Percentiles rank a stretch among this genome's conserved stretches.
These are phyloP conservation scores for Aleadryas rufinucha DNA, from an alignment of 2,113 vertebrate species.

Conservation along the genomic window DNA sequence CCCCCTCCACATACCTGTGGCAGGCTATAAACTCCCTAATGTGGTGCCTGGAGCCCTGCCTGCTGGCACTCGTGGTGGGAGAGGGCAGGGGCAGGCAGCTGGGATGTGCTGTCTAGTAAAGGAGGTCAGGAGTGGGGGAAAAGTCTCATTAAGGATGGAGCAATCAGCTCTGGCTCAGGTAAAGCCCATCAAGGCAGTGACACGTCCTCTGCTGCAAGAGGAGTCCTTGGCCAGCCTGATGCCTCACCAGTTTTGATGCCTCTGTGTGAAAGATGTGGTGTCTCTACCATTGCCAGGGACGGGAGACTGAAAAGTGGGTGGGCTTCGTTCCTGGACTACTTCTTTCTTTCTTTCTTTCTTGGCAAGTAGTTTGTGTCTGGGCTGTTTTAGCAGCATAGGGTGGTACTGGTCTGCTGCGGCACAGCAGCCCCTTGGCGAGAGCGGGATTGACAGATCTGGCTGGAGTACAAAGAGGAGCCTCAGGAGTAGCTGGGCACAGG, in stretches of 20 bases:
- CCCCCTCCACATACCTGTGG: not conserved
- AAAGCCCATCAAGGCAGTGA: not conserved
- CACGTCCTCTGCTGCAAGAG: not conserved
- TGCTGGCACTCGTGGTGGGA: not conserved
- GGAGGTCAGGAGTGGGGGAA: not conserved
- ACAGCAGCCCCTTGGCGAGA: not conserved
- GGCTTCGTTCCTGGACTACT: not conserved
- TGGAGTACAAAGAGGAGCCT: constrained; percentile 28
- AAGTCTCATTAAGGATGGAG: not conserved
- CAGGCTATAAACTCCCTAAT: not conserved
- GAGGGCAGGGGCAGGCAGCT: not conserved
- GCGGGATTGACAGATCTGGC: constrained; percentile 12
- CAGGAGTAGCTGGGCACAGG: not conserved
- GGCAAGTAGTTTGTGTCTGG: not conserved
- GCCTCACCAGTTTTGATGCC: not conserved
- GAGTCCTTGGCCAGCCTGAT: not conserved
- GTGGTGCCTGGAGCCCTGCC: not conserved
- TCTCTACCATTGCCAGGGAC: not conserved
- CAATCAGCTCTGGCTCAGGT: not conserved
- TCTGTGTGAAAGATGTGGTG: not conserved
- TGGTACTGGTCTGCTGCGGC: not conserved
- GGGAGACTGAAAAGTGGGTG: not conserved
- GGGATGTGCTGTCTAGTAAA: not conserved
- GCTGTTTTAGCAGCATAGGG: constrained; percentile 1
- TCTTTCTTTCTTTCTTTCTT: not conserved